Base-by-base conservation (phyloP, 2,888 invertebrate genomes). In the Aplocera efformata region DNA sequence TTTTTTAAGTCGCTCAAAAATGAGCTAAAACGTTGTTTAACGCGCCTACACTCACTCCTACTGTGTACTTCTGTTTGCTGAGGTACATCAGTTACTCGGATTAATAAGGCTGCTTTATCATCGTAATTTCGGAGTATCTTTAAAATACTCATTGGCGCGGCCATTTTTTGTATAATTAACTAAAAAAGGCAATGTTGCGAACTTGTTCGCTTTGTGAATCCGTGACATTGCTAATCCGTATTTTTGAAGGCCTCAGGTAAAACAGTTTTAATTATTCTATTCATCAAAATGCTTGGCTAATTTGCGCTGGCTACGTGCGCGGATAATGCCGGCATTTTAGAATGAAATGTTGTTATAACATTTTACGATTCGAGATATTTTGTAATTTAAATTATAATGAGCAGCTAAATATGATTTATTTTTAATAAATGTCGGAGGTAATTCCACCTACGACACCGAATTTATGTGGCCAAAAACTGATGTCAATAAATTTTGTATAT, bases 231-330 rank as follows among this genome's bases (percentile, higher is more conserved):
- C 10, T 29, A 33, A 24, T 29, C 32, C 22, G 6, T 17, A 31
- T 24, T 32, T 30, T 32, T 22, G 21, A 38, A 43, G 38, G 38
- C 31, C 28, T 39, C 42, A 30, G 22, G 10, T 20, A 38, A 27
- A 32, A 42, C 42, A 9, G 30, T 49, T 42, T 46, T 50, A 52
- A 52, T 54, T 45, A 50, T 20, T 28, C 26, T 41, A 17, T 32
- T 37, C 43, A 44, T 48, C 28, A 29, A 48, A 35, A 51, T 48
- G 31, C 30, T 40, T 35, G 27, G 36, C 40, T 51, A 47, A 47
- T 49, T 50, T 34, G 38, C 31, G 35, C 36, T 31, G 35, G 42
- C 13, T 26, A 40, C 32, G 35, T 36, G 35, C 29, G 36, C 37
- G 40, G 32, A 53, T 46, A 46, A 53, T 32, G 27, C 11, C 34